A percentile compares a stretch with the other conserved stretches of the same genome.
phyloP scores from a whole-genome alignment of 2,797 vertebrate genomes.

The Okamejei kenojei region DNA sequence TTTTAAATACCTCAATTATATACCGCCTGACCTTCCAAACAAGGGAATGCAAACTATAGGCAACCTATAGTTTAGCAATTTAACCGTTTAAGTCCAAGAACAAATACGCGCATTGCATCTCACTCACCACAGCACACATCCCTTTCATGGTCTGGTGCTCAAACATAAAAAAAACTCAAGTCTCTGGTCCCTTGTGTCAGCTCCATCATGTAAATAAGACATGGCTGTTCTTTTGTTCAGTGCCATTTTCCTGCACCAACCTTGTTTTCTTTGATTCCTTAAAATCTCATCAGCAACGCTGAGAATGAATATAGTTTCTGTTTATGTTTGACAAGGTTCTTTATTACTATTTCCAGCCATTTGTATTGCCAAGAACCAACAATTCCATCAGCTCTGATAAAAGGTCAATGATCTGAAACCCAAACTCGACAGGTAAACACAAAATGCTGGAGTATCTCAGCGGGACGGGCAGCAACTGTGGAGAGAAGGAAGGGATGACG shows the following conservation, averaged over 20 bases:
- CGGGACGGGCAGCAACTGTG: too few relatives aligned
- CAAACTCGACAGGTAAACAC: too few relatives aligned
- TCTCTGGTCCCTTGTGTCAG: too few relatives aligned
- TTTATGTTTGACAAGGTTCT: not conserved
- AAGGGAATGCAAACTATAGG: not conserved
- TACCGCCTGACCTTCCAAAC: not conserved
- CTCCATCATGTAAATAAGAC: too few relatives aligned
- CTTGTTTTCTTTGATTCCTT: too few relatives aligned
- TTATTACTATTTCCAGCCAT: not conserved
- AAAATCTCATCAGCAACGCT: too few relatives aligned
- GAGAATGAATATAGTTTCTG: not conserved
- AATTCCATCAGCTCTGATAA: not conserved
- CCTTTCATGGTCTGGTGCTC: not conserved
- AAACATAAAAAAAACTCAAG: not conserved
- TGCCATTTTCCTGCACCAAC: too few relatives aligned
- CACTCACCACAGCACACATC: too few relatives aligned
- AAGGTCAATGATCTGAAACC: not conserved
- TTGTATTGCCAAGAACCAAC: not conserved
- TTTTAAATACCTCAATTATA: conserved; percentile 28
- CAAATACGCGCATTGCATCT: not conserved
- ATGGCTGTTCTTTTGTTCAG: too few relatives aligned
- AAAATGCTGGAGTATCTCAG: too few relatives aligned
- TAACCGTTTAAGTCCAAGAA: not conserved
- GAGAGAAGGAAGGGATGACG: too few relatives aligned
- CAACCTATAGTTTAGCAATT: not conserved